Conservation (phyloP, 2,113 vertebrate species). For the Ptychochromis oligacanthus region DNA sequence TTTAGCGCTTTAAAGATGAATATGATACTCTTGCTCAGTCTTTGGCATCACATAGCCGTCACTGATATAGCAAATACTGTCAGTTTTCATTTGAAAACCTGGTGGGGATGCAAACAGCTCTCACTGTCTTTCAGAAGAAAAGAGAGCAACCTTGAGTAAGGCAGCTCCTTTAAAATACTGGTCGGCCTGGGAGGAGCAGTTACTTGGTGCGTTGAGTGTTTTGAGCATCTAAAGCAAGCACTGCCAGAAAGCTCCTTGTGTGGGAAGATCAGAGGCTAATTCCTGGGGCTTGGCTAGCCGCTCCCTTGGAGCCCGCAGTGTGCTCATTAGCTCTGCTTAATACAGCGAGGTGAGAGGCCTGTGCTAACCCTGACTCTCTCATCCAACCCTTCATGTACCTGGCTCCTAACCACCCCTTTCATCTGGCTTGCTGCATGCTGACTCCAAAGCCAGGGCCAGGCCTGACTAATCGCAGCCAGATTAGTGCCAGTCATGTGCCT, state of each 20-base stretch:
- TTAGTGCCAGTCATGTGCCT: slow-evolving; percentile 80
- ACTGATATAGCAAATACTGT: not conserved
- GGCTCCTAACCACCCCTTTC: slow-evolving; percentile 65
- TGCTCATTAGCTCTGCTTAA: slow-evolving; percentile 79
- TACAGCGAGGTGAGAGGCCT: slow-evolving; percentile 57
- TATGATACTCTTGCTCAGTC: not conserved
- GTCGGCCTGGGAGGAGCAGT: not conserved
- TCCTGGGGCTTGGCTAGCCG: slow-evolving; percentile 46
- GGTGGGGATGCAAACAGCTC: slow-evolving; percentile 9
- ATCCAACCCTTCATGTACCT: slow-evolving; percentile 67
- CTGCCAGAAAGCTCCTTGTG: slow-evolving; percentile 52
- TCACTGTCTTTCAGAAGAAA: not conserved
- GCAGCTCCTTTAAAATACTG: slow-evolving; percentile 17
- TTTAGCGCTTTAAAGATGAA: not conserved
- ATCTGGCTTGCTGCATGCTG: slow-evolving; percentile 63
- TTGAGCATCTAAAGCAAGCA: slow-evolving; percentile 23
- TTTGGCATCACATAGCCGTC: not conserved
- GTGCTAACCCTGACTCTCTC: slow-evolving; percentile 57
- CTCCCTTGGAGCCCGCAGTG: slow-evolving; percentile 47
- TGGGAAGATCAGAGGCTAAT: slow-evolving; percentile 72
- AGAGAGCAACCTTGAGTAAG: slow-evolving; percentile 12
- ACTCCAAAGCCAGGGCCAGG: slow-evolving; percentile 60
- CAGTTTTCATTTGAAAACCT: not conserved
- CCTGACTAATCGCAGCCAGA: slow-evolving; percentile 79
- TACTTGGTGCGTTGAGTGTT: slow-evolving; percentile 28